Percentiles rank a stretch among this genome's conserved stretches.
phyloP scores from a whole-genome alignment of 2,113 vertebrate species.

The Balaeniceps rex region DNA sequence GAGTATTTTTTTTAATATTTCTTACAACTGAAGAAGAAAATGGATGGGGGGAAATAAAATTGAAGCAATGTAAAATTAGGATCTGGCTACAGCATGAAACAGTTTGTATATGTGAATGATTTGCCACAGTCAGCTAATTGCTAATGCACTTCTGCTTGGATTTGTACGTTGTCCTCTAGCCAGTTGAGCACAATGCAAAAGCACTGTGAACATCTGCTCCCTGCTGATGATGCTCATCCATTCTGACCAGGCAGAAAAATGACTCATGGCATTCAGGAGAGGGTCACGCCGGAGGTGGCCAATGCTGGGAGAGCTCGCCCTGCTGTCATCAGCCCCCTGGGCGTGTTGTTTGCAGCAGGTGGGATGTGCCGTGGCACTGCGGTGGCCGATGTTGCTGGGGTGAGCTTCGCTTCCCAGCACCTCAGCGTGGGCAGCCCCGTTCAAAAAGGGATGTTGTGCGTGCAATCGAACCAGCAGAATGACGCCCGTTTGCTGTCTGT shows the following conservation, averaged over 20 bases:
- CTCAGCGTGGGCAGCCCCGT: fast-evolving
- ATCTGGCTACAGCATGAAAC: not conserved
- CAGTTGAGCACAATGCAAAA: not conserved
- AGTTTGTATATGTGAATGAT: not conserved
- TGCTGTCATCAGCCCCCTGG: not conserved
- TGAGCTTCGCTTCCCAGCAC: not conserved
- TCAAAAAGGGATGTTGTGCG: fast-evolving
- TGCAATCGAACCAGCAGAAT: fast-evolving
- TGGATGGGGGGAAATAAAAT: no score
- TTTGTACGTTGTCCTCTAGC: not conserved
- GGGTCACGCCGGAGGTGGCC: fast-evolving
- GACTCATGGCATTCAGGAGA: not conserved
- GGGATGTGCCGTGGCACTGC: not conserved
- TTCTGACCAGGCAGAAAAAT: not conserved
- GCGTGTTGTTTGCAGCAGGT: fast-evolving
- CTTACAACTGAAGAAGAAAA: not conserved
- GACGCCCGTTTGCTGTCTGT: no score
- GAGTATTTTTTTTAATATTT: not conserved
- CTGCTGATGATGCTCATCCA: not conserved
- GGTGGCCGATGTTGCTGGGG: not conserved
- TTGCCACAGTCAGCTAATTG: not conserved
- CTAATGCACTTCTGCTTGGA: not conserved
- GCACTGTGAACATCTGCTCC: not conserved
- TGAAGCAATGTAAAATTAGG: not conserved
- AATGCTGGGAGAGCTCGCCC: not conserved